Percentiles rank a stretch among this genome's conserved stretches.
phyloP scores from a whole-genome alignment of 2,888 invertebrate species.

The Falcaria lacertinaria region DNA sequence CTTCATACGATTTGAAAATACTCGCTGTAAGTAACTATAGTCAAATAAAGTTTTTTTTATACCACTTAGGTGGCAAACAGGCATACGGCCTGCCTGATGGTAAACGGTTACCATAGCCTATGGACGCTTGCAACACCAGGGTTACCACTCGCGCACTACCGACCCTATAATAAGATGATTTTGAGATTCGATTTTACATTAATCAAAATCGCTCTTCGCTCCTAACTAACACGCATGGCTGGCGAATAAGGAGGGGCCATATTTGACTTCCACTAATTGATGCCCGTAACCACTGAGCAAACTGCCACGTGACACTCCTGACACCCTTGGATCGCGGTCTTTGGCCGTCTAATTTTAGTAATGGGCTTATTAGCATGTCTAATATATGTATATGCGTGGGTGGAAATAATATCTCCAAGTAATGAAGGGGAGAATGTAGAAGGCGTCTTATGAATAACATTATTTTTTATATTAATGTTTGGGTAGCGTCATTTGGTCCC shows the following conservation, averaged over 20 bases:
- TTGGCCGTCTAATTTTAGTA: neutral
- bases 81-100: no score
- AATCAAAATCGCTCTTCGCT: conserved; percentile 8
- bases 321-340: conserved; percentile 6
- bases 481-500: no score
- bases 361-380: neutral
- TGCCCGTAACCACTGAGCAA: conserved; percentile 30
- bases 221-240: neutral
- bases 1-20: no score
- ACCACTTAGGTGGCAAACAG: no score
- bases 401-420: neutral
- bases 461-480: no score
- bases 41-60: no score
- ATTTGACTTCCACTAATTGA: conserved; percentile 50
- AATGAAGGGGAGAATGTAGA: neutral
- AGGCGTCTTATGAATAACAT: conserved; percentile 3
- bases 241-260: conserved; percentile 33
- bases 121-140: no score
- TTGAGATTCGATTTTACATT: no score
- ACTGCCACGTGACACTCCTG: conserved; percentile 17
- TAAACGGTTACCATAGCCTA: no score
- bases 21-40: no score
- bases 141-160: no score
- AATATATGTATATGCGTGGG: neutral
- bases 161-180: no score